Evolutionary conservation across 2,888 invertebrate species (phyloP).

Genomic region (Hypolimnas misippus): DNA sequence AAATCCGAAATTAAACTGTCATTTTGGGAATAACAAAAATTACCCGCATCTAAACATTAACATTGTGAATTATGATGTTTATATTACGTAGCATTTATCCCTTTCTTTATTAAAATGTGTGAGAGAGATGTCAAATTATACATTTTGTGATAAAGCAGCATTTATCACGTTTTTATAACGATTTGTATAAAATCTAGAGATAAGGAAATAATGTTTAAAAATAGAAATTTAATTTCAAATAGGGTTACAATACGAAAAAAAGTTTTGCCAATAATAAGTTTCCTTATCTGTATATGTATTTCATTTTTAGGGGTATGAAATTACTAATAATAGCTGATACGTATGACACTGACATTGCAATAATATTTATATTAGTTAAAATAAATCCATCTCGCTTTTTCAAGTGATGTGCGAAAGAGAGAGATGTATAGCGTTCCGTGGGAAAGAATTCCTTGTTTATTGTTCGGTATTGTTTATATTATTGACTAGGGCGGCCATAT

Average conservation of each 20-base stretch:
- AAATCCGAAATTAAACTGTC: slow-evolving; percentile 17
- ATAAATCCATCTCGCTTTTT: slow-evolving; percentile 23
- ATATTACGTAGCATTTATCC: neutral
- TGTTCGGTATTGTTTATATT: slow-evolving; percentile 53
- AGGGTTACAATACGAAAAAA: neutral
- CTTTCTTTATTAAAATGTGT: neutral
- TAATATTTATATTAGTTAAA: slow-evolving; percentile 12
- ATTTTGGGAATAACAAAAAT: slow-evolving; percentile 15
- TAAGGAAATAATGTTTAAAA: no score
- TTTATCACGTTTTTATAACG: neutral
- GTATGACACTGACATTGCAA: neutral
- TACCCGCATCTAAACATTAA: slow-evolving; percentile 21
- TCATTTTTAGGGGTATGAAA: no score
- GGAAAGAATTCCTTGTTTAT: slow-evolving; percentile 54
- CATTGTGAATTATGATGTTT: slow-evolving; percentile 2
- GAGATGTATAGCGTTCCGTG: slow-evolving; percentile 47
- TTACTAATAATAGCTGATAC: no score
- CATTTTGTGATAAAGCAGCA: neutral
- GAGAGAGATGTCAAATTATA: neutral
- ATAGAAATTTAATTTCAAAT: neutral
- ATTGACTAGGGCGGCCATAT: slow-evolving; percentile 42
- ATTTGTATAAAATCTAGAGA: neutral
- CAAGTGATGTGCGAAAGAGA: slow-evolving; percentile 47
- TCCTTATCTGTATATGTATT: no score
- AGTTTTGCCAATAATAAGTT: no score